These are phyloP conservation scores for Meda fulgida DNA, from an alignment of 2,797 vertebrate genomes.

Conservation along the genomic window DNA sequence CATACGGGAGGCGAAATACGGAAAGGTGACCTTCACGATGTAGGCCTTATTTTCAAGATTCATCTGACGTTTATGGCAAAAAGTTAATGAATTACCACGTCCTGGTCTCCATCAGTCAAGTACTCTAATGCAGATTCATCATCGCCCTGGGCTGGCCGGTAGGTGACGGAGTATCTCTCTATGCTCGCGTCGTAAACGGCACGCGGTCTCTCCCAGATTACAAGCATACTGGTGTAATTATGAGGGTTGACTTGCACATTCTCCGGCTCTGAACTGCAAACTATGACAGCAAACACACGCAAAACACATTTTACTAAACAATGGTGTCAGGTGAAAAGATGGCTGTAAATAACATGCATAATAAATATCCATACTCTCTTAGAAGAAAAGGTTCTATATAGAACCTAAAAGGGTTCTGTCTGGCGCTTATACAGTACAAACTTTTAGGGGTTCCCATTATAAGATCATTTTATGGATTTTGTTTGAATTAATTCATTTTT, in stretches of 20 bases:
- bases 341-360: background rate
- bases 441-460: background rate
- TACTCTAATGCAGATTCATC: slow-evolving; percentile 81
- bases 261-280: slow-evolving; percentile 97
- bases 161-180: slow-evolving; percentile 91
- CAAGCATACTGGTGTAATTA: slow-evolving; percentile 92
- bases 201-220: slow-evolving; percentile 94
- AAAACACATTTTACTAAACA: slow-evolving; percentile 16
- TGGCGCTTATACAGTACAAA: background rate
- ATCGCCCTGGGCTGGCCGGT: slow-evolving; percentile 76
- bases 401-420: background rate
- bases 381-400: background rate
- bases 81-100: slow-evolving; percentile 84
- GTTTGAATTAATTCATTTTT: background rate
- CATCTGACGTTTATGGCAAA: background rate
- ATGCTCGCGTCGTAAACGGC: slow-evolving; percentile 91
- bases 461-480: background rate
- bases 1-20: background rate
- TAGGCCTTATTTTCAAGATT: background rate
- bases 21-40: background rate
- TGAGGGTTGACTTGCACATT: slow-evolving; percentile 86
- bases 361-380: background rate
- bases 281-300: slow-evolving; percentile 69
- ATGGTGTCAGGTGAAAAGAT: background rate
- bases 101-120: slow-evolving; percentile 97